phyloP scores from a whole-genome alignment of 2,113 vertebrate species.

The Salvelinus sp. region DNA sequence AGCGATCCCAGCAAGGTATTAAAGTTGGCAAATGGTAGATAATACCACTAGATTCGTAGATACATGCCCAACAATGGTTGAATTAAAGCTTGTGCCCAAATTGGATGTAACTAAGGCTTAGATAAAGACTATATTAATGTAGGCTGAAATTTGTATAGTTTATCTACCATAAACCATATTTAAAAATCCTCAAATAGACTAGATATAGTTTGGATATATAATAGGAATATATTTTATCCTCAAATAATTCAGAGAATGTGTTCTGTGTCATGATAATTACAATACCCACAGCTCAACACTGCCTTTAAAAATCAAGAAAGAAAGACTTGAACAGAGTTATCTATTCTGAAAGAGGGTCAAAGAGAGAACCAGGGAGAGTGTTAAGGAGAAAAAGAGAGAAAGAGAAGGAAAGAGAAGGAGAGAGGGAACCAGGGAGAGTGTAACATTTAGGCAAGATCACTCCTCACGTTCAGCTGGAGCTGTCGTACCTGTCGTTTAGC shows the following conservation, averaged over 20 bases:
- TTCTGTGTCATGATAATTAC: conserved; percentile 48
- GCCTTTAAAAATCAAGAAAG: conserved; percentile 21
- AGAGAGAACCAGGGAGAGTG: conserved; percentile 35
- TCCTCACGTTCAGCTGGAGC: conserved; percentile 67
- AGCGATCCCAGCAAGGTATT: conserved; percentile 71
- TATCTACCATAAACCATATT: conserved; percentile 36
- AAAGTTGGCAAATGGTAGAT: conserved; percentile 73
- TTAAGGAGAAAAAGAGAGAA: too few species aligned
- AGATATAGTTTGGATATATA: conserved; percentile 31
- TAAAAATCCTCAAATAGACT: conserved; percentile 55
- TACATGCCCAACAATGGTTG: conserved; percentile 59
- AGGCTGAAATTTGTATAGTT: conserved; percentile 44
- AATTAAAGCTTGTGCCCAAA: conserved; percentile 67
- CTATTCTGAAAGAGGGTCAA: conserved; percentile 25
- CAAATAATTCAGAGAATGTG: conserved; percentile 46
- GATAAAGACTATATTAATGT: conserved; percentile 58
- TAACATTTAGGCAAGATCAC: conserved; percentile 71
- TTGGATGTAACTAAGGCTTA: conserved; percentile 70
- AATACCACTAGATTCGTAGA: conserved; percentile 69
- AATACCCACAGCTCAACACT: conserved; percentile 50
- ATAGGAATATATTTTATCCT: conserved; percentile 59
- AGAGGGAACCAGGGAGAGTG: conserved; percentile 49
- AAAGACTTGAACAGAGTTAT: conserved; percentile 17
- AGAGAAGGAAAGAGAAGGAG: too few species aligned
- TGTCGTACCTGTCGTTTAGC: too few species aligned